phyloP scores from a whole-genome alignment of 2,797 vertebrate genomes.

The Trichosurus vulpecula region DNA sequence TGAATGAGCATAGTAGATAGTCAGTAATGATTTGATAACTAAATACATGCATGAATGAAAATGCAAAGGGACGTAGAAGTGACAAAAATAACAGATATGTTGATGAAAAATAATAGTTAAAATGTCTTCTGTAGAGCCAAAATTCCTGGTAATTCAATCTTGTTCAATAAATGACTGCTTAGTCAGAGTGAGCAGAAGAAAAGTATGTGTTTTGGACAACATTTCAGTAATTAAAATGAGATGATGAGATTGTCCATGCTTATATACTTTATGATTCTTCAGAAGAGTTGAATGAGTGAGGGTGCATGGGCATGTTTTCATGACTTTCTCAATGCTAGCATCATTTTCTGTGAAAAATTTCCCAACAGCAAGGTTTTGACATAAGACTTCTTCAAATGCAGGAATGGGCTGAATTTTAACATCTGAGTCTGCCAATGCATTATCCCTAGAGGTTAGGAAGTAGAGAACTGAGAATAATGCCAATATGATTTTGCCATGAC shows the following conservation, averaged over 20 bases:
- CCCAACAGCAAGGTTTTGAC: background rate
- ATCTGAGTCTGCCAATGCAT: background rate
- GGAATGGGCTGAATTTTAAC: background rate
- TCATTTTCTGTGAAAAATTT: conserved; percentile 3
- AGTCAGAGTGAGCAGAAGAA: background rate
- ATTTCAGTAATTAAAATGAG: background rate
- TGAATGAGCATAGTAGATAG: too few relatives aligned
- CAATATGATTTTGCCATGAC: background rate
- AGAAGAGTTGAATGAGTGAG: background rate
- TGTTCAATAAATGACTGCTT: background rate
- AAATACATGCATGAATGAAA: too few relatives aligned
- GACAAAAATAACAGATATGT: too few relatives aligned
- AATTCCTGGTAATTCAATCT: background rate
- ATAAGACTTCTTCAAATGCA: conserved; percentile 27
- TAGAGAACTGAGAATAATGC: background rate
- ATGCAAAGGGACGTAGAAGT: too few relatives aligned
- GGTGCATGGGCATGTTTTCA: background rate
- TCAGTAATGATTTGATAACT: too few relatives aligned
- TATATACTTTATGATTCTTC: background rate
- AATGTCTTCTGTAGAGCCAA: conserved; percentile 9
- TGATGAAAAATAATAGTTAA: background rate
- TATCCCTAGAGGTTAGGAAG: conserved; percentile 20
- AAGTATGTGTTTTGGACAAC: background rate
- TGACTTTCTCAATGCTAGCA: background rate
- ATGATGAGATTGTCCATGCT: background rate